phyloP scores from a whole-genome alignment of 2,888 invertebrate species.

The Drosophila quinaria region DNA sequence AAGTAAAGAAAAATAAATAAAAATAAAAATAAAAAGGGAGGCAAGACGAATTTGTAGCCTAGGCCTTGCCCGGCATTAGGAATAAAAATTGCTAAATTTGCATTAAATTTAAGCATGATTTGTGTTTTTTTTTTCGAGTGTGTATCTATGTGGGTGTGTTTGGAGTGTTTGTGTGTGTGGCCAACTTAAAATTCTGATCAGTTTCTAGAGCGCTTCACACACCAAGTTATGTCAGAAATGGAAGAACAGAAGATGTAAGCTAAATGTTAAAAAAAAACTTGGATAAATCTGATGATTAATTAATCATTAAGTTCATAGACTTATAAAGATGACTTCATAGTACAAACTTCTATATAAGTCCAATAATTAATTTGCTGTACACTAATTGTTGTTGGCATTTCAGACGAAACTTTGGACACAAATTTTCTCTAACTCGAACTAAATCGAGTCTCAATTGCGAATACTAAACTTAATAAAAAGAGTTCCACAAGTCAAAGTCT shows the following conservation, averaged over 20 bases:
- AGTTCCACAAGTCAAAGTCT: too few relatives aligned
- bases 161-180: constrained; percentile 22
- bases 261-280: constrained; percentile 7
- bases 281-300: constrained; percentile 45
- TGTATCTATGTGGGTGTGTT: constrained; percentile 5
- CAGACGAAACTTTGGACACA: constrained; percentile 1
- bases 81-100: constrained; percentile 71
- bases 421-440: too few relatives aligned
- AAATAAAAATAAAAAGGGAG: constrained; percentile 13
- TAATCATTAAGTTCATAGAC: constrained; percentile 32
- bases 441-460: too few relatives aligned
- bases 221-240: constrained; percentile 24
- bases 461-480: too few relatives aligned
- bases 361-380: constrained; percentile 1
- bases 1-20: constrained; percentile 14
- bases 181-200: constrained; percentile 52
- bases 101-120: constrained; percentile 60
- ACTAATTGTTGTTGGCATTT: constrained; percentile 12
- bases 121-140: constrained; percentile 12
- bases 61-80: constrained; percentile 53
- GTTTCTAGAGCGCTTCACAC: constrained; percentile 40
- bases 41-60: constrained; percentile 39
- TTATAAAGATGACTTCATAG: constrained; percentile 39
- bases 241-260: constrained; percentile 9
- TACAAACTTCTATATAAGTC: neutral